Evolutionary conservation across 2,797 vertebrate genomes (phyloP).

Genomic region (Holocentrus rufus): DNA sequence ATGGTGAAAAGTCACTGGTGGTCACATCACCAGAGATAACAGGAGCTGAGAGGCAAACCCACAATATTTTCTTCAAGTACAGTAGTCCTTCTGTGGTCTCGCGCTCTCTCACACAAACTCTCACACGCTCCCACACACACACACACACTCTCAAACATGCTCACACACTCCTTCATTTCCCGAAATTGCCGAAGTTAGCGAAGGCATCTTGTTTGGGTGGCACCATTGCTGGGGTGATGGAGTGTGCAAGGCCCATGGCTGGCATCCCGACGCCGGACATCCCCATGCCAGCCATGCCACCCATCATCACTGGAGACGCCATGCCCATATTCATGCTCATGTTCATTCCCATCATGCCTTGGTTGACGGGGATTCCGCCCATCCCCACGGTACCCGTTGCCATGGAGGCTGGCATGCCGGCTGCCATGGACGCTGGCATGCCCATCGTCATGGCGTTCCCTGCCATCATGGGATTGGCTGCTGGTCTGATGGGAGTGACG

Average conservation of each 20-base stretch:
- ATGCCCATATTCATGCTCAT: conserved; percentile 85
- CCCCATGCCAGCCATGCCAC: conserved; percentile 82
- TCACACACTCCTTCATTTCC: conserved; percentile 85
- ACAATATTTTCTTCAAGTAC: conserved; percentile 70
- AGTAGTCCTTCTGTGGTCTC: conserved; percentile 54
- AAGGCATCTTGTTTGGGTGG: conserved; percentile 99
- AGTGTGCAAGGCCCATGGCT: conserved; percentile 74
- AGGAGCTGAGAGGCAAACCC: conserved; percentile 68
- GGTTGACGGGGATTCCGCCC: conserved; percentile 74
- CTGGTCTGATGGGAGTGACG: conserved; percentile 82
- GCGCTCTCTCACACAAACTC: conserved; percentile 51
- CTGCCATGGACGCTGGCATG: conserved; percentile 72
- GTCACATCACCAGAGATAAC: conserved; percentile 45
- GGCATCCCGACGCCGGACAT: conserved; percentile 84
- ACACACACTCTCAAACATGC: not conserved
- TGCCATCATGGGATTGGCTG: conserved; percentile 81
- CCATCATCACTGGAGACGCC: conserved; percentile 83
- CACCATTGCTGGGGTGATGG: conserved; percentile 79
- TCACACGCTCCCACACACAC: conserved; percentile 64
- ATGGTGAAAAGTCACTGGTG: conserved; percentile 29
- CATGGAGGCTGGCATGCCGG: conserved; percentile 82
- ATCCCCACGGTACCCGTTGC: conserved; percentile 76
- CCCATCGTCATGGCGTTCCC: conserved; percentile 69
- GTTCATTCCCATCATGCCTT: conserved; percentile 83
- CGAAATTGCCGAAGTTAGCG: conserved; percentile 98